Base-by-base conservation (phyloP, 2,113 vertebrate genomes). In the Irena cyanogastra region DNA sequence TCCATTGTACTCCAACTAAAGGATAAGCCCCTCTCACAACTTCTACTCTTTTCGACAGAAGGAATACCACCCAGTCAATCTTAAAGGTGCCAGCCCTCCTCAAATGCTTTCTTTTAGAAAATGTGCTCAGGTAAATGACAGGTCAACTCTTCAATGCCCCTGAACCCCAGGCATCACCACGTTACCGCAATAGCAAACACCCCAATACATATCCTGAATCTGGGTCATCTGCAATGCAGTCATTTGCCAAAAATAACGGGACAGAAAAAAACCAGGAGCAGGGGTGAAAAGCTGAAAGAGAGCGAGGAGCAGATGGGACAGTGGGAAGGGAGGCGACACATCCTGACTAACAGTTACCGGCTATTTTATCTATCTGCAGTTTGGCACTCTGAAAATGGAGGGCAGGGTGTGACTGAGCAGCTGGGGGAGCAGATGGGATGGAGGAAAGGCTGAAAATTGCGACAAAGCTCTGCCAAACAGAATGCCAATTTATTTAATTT, bases 371-470 rank as follows among this genome's bases (percentile, higher is more conserved):
- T 92, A 64, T 71, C 90, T 89, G 83, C 76, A 80, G 78, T 20
- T 80, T 59, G 42, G 95, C 33, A 0, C 88, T 39, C 76, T 69
- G 83, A 95, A 95, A 94, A 94, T 87, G 95, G 95, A 96, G 94
- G 95, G 77, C 92, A 96, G 92, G 92, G 95, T 88, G 83, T 92
- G 92, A 95, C 86, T 90, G 92, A 97, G 95, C 95, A 97, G 95
- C 90, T 97, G 96, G 76, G 90, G 76, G 69, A 97, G 93, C 95
- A 97, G 95, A 97, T 95, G 95, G 95, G 89, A 93, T 0, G 82
- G 86, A 94, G 83, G 95, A 96, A 97, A 93, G 90, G 89, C 94
- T 96, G 83, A 71, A 83, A 94, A 95, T 96, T 94, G 90, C 92
- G 94, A 94, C 80, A 94, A 84, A 93, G 88, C 90, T 93, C 85